phyloP scores from a whole-genome alignment of 2,797 vertebrate species.

The Bradypodion ventrale region DNA sequence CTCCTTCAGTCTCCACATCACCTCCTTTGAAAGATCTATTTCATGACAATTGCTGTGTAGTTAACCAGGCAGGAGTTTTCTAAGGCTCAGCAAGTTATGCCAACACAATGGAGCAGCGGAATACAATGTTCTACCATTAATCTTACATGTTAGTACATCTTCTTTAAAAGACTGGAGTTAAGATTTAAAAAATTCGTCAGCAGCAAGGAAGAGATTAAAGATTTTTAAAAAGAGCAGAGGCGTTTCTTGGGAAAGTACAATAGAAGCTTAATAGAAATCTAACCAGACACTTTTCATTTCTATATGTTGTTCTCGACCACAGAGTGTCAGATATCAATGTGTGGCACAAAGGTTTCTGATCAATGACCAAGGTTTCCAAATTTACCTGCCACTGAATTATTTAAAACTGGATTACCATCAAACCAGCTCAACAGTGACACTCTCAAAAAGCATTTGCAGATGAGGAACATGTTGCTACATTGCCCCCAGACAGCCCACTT shows the following conservation, averaged over 20 bases:
- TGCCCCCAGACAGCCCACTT: not conserved
- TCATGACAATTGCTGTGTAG: not conserved
- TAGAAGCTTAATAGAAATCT: not conserved
- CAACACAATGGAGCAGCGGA: conserved; percentile 26
- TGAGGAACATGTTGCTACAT: not conserved
- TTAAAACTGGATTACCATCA: not conserved
- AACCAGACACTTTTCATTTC: not conserved
- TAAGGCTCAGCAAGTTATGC: not conserved
- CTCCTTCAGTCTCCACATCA: not conserved
- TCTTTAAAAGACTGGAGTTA: conserved; percentile 21
- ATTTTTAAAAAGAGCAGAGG: not conserved
- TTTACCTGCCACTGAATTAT: not conserved
- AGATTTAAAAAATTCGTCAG: conserved; percentile 32
- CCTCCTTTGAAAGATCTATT: conserved; percentile 4
- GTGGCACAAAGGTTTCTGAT: not conserved
- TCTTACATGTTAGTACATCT: conserved; percentile 17
- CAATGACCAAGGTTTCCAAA: no score
- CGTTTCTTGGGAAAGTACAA: not conserved
- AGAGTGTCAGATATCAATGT: not conserved
- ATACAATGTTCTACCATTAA: conserved; percentile 9
- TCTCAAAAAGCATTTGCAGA: not conserved
- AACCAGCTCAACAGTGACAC: no score
- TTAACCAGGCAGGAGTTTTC: not conserved
- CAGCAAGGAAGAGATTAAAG: not conserved
- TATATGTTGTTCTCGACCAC: not conserved